phyloP scores from a whole-genome alignment of 2,888 invertebrate species.

The Oconnorella tubifera region DNA sequence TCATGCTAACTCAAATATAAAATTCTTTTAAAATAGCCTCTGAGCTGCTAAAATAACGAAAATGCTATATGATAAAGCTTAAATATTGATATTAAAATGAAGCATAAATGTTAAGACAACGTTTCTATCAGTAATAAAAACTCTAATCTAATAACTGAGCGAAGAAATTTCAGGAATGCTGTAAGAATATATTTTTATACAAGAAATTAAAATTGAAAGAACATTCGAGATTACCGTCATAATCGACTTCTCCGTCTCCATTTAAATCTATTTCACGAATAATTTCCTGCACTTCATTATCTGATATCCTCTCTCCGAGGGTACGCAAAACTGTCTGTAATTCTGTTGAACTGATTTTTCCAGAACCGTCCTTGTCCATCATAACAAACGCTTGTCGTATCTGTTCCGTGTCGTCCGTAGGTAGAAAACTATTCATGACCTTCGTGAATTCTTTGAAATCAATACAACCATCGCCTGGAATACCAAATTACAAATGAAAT shows the following conservation, averaged over 20 bases:
- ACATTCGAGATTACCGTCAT: slow-evolving; percentile 17
- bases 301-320: slow-evolving; percentile 23
- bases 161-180: too few relatives aligned
- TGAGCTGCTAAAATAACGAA: too few relatives aligned
- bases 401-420: slow-evolving; percentile 22
- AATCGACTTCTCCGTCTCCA: slow-evolving; percentile 25
- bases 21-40: too few relatives aligned
- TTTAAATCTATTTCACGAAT: slow-evolving; percentile 25
- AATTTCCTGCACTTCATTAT: slow-evolving; percentile 22
- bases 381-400: slow-evolving; percentile 25
- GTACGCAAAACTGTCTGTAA: slow-evolving; percentile 20
- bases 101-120: too few relatives aligned
- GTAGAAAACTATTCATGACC: slow-evolving; percentile 17
- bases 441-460: slow-evolving; percentile 26
- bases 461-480: slow-evolving; percentile 24
- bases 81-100: too few relatives aligned
- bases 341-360: slow-evolving; percentile 15
- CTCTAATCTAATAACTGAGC: too few relatives aligned
- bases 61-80: too few relatives aligned
- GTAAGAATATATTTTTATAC: too few relatives aligned
- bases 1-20: too few relatives aligned
- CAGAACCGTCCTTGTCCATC: slow-evolving; percentile 26
- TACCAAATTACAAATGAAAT: too few relatives aligned
- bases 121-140: too few relatives aligned
- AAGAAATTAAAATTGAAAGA: background rate